A percentile compares a stretch with the other conserved stretches of the same genome.
Evolutionary conservation across 2,888 invertebrate genomes (phyloP).

Genomic region (Theodoxus fluviatilis): DNA sequence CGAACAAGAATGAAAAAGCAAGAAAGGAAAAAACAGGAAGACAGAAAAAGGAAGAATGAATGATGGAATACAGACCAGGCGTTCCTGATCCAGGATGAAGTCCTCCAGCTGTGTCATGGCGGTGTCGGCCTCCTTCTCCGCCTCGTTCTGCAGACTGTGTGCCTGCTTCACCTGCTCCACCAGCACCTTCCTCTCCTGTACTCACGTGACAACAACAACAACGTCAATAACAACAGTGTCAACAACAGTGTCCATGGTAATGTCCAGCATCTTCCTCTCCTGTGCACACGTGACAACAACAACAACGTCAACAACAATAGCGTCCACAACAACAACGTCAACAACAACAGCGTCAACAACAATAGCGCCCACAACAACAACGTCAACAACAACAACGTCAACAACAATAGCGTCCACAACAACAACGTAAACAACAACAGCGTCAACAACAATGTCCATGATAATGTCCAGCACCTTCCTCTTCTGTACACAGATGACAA

Average conservation of each 20-base stretch:
- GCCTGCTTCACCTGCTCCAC: constrained; percentile 59
- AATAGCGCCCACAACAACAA: too few relatives aligned
- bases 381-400: too few relatives aligned
- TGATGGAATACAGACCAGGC: constrained; percentile 54
- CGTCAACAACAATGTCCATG: too few relatives aligned
- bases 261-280: too few relatives aligned
- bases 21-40: neutral
- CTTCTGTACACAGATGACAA: too few relatives aligned
- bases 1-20: neutral
- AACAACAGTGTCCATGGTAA: constrained; percentile 15
- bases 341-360: too few relatives aligned
- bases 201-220: constrained; percentile 5
- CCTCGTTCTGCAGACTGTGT: constrained; percentile 56
- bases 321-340: too few relatives aligned
- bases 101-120: constrained; percentile 62
- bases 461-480: too few relatives aligned
- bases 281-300: too few relatives aligned
- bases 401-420: too few relatives aligned
- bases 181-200: constrained; percentile 58
- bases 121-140: constrained; percentile 62
- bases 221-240: neutral
- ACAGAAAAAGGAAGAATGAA: neutral
- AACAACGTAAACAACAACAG: too few relatives aligned
- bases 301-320: too few relatives aligned
- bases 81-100: constrained; percentile 63